These are phyloP conservation scores for Daboia siamensis DNA, from an alignment of 2,113 vertebrate genomes.

Conservation along the genomic window DNA sequence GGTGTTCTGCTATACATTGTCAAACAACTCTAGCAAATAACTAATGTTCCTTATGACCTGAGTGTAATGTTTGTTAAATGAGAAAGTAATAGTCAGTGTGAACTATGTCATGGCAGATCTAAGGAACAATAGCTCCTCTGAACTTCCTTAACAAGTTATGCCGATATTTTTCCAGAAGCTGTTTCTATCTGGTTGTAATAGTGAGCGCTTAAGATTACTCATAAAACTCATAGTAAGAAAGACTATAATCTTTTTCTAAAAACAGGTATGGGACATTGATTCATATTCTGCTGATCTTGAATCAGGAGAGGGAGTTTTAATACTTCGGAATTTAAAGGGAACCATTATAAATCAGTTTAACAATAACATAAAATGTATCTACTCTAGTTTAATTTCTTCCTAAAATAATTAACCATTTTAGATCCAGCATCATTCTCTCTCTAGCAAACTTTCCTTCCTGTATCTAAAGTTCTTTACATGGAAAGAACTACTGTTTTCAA, in stretches of 20 bases:
- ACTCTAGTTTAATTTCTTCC: constrained; percentile 14
- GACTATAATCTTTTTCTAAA: background rate
- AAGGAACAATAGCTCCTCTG: background rate
- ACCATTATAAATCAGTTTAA: background rate
- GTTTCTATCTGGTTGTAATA: background rate
- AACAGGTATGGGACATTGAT: background rate
- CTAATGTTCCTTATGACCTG: constrained; percentile 1
- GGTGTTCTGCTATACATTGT: background rate
- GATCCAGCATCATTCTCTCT: constrained; percentile 28
- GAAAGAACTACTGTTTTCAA: constrained; percentile 39
- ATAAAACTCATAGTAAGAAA: background rate
- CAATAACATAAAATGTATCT: background rate
- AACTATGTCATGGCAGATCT: background rate
- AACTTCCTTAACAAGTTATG: fast-evolving
- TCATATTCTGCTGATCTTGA: background rate
- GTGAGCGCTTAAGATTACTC: background rate
- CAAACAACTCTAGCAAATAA: background rate
- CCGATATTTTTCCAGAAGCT: background rate
- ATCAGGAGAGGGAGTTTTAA: constrained; percentile 3
- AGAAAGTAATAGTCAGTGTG: background rate
- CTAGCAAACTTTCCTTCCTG: constrained; percentile 1
- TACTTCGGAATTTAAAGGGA: background rate
- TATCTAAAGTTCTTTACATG: background rate
- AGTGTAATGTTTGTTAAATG: background rate
- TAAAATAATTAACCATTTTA: background rate